phyloP scores from a whole-genome alignment of 2,888 invertebrate genomes.

The Xestia xanthographa region DNA sequence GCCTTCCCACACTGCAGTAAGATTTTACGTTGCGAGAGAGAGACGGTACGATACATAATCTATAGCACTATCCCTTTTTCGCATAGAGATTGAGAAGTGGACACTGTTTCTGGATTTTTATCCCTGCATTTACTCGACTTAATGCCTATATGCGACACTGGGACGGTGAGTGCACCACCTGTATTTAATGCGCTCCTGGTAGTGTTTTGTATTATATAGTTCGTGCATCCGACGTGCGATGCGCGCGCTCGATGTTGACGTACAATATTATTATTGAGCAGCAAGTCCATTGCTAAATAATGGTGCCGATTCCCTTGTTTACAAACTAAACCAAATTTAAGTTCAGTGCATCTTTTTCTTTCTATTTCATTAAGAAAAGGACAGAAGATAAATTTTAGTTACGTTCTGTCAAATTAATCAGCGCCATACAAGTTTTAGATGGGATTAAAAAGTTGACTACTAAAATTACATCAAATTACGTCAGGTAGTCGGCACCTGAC shows the following conservation, averaged over 20 bases:
- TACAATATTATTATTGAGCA: background rate
- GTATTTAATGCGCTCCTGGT: conserved; percentile 31
- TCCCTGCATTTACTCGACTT: background rate
- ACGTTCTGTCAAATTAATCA: no score
- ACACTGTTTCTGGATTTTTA: background rate
- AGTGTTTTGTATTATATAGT: background rate
- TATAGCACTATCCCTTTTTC: background rate
- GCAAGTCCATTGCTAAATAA: background rate
- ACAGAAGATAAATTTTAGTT: no score
- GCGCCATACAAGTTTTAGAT: no score
- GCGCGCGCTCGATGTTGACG: background rate
- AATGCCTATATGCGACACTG: background rate
- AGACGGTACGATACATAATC: background rate
- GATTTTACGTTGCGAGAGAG: background rate
- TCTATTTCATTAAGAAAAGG: no score
- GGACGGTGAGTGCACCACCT: background rate
- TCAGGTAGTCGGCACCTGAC: no score
- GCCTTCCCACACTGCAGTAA: background rate
- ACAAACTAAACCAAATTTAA: no score
- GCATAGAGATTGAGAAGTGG: background rate
- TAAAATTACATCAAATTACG: no score
- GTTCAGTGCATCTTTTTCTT: no score
- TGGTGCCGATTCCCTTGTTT: no score
- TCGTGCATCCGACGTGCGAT: background rate
- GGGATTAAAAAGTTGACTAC: no score